Conservation (phyloP, 2,113 vertebrate species). For the Pampusana beccarii region DNA sequence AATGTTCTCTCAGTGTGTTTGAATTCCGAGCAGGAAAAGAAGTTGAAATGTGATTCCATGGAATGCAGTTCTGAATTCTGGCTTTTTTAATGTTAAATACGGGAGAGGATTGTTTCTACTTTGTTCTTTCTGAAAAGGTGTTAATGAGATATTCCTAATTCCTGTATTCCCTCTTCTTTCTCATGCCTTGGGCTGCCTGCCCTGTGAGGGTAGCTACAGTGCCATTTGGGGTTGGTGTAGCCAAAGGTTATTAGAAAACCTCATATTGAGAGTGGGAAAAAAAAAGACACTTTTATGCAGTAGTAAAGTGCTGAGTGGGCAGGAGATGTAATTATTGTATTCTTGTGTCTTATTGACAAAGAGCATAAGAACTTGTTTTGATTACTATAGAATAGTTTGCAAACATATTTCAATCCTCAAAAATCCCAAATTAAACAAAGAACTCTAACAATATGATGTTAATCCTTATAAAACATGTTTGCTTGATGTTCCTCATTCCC, state of each 20-base stretch:
- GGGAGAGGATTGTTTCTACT: background rate
- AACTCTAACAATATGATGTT: background rate
- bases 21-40: background rate
- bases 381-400: background rate
- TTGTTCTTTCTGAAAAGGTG: background rate
- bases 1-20: background rate
- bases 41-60: background rate
- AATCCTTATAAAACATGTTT: background rate
- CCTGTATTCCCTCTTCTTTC: background rate
- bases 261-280: accelerated
- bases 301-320: background rate
- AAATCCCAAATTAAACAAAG: background rate
- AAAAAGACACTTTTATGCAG: background rate
- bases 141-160: background rate
- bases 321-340: background rate
- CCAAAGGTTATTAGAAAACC: background rate
- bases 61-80: background rate
- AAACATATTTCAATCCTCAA: background rate
- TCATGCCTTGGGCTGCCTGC: background rate
- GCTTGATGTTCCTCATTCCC: background rate
- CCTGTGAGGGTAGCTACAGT: background rate
- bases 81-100: background rate
- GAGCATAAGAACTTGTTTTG: background rate
- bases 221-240: background rate
- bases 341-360: background rate